Conservation (phyloP, 2,113 vertebrate species). For the Phalacrocorax aristotelis region DNA sequence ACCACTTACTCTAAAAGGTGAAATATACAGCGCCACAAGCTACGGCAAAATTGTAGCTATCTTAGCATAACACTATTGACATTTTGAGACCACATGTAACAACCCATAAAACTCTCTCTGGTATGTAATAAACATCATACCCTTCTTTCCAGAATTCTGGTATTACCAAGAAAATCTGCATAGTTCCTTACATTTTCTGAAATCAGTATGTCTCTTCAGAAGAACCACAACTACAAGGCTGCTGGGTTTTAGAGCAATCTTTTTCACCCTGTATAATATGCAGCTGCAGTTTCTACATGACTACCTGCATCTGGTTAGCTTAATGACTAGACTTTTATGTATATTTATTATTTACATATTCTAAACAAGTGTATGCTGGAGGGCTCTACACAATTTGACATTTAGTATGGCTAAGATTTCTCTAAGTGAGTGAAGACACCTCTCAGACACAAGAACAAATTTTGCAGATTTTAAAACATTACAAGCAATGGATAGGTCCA, state of each 20-base stretch:
- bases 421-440: background rate
- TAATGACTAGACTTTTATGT: background rate
- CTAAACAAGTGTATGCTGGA: background rate
- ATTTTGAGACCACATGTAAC: background rate
- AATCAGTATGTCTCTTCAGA: background rate
- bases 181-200: background rate
- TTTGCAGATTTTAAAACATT: background rate
- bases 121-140: background rate
- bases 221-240: background rate
- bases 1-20: background rate
- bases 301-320: background rate
- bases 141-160: background rate
- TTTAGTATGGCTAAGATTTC: background rate
- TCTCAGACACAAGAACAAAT: background rate
- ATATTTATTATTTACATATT: background rate
- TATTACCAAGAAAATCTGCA: background rate
- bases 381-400: background rate
- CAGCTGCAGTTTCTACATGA: background rate
- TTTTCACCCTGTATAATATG: background rate
- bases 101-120: background rate
- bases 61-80: background rate
- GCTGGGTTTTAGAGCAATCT: background rate
- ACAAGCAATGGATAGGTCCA: background rate
- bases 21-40: background rate
- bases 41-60: background rate